Evolutionary conservation across 1,140 invertebrate genomes (phyloP).

Genomic region (Trachymyrmex cornetzi): DNA sequence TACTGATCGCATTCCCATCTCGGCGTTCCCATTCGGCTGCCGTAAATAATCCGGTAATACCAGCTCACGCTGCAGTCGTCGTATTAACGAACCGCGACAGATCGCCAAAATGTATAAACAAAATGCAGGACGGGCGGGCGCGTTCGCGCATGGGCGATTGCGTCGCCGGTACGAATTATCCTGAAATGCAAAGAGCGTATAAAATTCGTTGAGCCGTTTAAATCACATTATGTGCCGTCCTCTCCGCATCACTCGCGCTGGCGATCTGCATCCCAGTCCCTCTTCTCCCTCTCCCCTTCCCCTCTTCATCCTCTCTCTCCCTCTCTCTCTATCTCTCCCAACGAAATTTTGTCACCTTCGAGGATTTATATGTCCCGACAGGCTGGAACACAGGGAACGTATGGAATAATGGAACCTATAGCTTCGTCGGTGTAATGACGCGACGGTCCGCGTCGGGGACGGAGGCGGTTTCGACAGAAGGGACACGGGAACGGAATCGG

Average conservation of each 20-base stretch:
- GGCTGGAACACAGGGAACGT: not conserved
- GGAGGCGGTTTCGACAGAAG: not conserved
- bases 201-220: conserved; percentile 65
- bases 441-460: conserved; percentile 16
- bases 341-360: conserved; percentile 55
- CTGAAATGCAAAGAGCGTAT: conserved; percentile 61
- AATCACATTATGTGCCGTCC: conserved; percentile 53
- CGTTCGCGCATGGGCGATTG: conserved; percentile 60
- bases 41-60: conserved; percentile 3
- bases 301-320: not conserved
- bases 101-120: conserved; percentile 51
- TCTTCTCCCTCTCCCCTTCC: not conserved
- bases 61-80: not conserved
- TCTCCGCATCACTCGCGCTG: conserved; percentile 35
- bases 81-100: conserved; percentile 27
- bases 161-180: conserved; percentile 49
- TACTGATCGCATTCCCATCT: not conserved
- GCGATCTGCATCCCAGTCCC: conserved; percentile 3
- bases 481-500: not conserved
- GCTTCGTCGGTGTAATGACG: conserved; percentile 30
- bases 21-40: not conserved
- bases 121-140: conserved; percentile 33
- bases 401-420: conserved; percentile 53
- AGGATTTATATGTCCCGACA: conserved; percentile 63
- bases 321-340: not conserved